Evolutionary conservation across 2,113 vertebrate genomes (phyloP).

Genomic region (Pimephales promelas): DNA sequence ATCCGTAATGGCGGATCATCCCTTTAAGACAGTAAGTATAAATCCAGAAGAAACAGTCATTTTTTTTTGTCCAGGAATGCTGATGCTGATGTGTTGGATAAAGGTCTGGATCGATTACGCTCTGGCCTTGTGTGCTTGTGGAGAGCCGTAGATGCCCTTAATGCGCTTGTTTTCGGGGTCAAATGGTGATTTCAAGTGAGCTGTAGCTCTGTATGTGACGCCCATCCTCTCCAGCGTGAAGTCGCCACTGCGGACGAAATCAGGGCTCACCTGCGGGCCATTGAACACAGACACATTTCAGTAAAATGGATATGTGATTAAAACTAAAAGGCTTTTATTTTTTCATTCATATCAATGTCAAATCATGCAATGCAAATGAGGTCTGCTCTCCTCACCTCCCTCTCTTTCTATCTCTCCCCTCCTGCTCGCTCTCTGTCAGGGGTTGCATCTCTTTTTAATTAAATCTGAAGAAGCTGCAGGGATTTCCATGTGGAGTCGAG

Average conservation of each 20-base stretch:
- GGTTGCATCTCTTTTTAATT: slow-evolving; percentile 27
- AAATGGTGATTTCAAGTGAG: slow-evolving; percentile 89
- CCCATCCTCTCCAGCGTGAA: slow-evolving; percentile 93
- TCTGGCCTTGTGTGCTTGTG: not conserved
- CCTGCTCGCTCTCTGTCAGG: slow-evolving; percentile 42
- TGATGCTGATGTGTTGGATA: not conserved
- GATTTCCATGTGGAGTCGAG: not conserved
- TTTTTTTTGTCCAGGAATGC: slow-evolving; percentile 15
- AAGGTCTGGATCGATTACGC: not conserved
- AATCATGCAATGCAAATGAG: not conserved
- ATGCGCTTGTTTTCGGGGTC: slow-evolving; percentile 91
- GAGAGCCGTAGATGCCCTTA: slow-evolving; percentile 84
- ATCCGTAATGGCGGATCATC: not conserved
- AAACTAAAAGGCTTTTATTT: not conserved
- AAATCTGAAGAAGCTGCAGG: slow-evolving; percentile 17
- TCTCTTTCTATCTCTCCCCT: slow-evolving; percentile 49
- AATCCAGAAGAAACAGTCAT: not conserved
- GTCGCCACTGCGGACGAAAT: slow-evolving; percentile 85
- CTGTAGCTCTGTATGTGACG: slow-evolving; percentile 79
- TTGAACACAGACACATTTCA: not conserved
- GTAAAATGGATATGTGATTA: not conserved
- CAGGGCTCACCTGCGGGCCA: slow-evolving; percentile 79
- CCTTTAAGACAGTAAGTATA: not conserved
- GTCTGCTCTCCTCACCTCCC: slow-evolving; percentile 47
- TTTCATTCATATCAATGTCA: not conserved